Conservation (phyloP, 2,888 invertebrate species). For the Molorchus minor region DNA sequence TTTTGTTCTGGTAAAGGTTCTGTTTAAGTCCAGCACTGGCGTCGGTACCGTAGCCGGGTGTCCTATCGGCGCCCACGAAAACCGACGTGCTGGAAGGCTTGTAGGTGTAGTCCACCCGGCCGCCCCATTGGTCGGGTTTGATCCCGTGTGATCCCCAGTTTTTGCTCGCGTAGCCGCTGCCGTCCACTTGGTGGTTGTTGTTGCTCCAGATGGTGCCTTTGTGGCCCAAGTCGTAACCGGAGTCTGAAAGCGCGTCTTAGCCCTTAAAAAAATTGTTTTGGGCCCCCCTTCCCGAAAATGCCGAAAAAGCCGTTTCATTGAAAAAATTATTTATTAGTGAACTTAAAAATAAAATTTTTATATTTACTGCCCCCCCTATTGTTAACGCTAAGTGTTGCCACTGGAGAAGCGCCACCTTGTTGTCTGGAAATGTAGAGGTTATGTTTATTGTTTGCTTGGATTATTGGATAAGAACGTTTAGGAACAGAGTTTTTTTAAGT, state of each 20-base stretch:
- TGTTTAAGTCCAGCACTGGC: constrained; percentile 42
- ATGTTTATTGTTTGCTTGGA: too few relatives aligned
- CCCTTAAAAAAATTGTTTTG: too few relatives aligned
- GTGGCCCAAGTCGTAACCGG: constrained; percentile 32
- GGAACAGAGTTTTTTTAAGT: too few relatives aligned
- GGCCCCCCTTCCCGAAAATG: constrained; percentile 2
- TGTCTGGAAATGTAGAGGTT: background rate
- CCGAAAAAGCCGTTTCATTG: background rate
- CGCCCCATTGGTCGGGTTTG: constrained; percentile 45
- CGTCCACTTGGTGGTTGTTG: constrained; percentile 42
- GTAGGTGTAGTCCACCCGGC: constrained; percentile 46
- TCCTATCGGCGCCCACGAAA: constrained; percentile 43
- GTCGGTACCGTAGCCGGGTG: constrained; percentile 47
- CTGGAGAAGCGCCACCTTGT: background rate
- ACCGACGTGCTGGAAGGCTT: constrained; percentile 44
- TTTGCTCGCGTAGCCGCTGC: constrained; percentile 44
- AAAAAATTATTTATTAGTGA: background rate
- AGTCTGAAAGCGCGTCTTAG: too few relatives aligned
- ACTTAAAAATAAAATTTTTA: background rate
- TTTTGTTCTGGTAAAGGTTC: constrained; percentile 44
- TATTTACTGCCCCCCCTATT: background rate
- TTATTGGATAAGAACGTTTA: too few relatives aligned
- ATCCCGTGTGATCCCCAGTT: constrained; percentile 42
- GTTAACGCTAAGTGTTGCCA: background rate
- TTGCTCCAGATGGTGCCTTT: constrained; percentile 45